A percentile compares a stretch with the other conserved stretches of the same genome.
These are phyloP conservation scores for Branchipolynoe longqiensis DNA, from an alignment of 2,888 invertebrate species.

Conservation along the genomic window DNA sequence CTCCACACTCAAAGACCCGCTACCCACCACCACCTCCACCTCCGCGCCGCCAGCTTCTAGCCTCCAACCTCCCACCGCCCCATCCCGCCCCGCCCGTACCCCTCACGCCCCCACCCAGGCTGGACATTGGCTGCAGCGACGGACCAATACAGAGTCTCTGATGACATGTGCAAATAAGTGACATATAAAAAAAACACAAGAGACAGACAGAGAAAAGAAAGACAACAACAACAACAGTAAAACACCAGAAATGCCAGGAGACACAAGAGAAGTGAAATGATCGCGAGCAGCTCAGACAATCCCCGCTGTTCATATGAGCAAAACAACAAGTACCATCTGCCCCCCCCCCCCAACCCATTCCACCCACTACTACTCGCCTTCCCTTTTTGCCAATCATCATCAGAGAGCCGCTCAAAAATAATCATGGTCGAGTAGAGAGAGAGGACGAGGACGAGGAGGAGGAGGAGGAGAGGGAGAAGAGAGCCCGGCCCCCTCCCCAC, in stretches of 20 bases:
- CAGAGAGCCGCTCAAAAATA: slow-evolving; percentile 40
- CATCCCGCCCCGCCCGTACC: neutral
- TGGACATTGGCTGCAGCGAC: neutral
- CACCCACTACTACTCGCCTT: too few species aligned
- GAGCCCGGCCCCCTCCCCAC: neutral
- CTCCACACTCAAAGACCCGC: neutral
- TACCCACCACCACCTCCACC: neutral
- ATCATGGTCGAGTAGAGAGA: too few species aligned
- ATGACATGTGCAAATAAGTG: neutral
- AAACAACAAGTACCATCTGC: slow-evolving; percentile 49
- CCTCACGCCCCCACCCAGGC: neutral
- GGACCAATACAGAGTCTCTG: neutral
- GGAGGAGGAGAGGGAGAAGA: too few species aligned
- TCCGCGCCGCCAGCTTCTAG: neutral
- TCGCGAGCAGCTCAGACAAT: neutral
- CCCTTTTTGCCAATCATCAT: slow-evolving; percentile 49
- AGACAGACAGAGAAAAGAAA: neutral
- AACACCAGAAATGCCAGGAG: neutral
- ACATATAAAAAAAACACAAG: neutral
- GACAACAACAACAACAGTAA: neutral
- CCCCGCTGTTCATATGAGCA: neutral
- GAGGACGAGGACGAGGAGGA: neutral
- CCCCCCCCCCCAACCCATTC: too few species aligned
- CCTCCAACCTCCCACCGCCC: neutral
- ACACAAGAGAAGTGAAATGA: neutral